Conservation (phyloP, 1,140 invertebrate genomes). For the Globodera rostochiensis region DNA sequence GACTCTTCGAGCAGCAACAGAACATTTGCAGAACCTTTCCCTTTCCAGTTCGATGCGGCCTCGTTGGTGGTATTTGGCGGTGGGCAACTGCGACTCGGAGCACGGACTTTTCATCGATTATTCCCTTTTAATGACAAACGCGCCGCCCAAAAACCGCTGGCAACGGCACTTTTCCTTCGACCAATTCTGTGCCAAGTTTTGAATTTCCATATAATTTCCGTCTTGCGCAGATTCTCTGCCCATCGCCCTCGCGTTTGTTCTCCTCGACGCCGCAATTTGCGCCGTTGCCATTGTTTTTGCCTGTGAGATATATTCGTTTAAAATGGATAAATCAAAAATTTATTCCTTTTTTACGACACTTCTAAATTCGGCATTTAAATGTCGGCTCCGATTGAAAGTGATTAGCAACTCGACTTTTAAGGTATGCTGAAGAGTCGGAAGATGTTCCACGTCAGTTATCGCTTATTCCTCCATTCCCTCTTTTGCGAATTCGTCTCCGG, state of each 20-base stretch:
- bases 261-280: slow-evolving; percentile 52
- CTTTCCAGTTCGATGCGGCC: slow-evolving; percentile 61
- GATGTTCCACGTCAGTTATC: slow-evolving; percentile 83
- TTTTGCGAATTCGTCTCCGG: slow-evolving; percentile 72
- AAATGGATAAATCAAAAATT: not conserved
- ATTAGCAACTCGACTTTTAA: slow-evolving; percentile 58
- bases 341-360: not conserved
- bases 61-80: slow-evolving; percentile 66
- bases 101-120: slow-evolving; percentile 72
- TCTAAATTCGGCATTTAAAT: not conserved
- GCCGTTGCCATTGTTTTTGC: slow-evolving; percentile 39
- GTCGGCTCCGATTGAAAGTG: not conserved
- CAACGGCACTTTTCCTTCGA: slow-evolving; percentile 86
- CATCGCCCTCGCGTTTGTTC: slow-evolving; percentile 72
- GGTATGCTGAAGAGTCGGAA: slow-evolving; percentile 77
- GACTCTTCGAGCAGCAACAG: too few relatives aligned
- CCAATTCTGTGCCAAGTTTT: slow-evolving; percentile 77
- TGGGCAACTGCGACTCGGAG: slow-evolving; percentile 59
- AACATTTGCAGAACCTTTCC: not conserved
- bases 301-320: slow-evolving; percentile 16
- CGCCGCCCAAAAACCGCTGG: slow-evolving; percentile 76
- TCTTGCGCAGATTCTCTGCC: slow-evolving; percentile 76
- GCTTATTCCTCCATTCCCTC: slow-evolving; percentile 78
- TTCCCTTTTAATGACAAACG: slow-evolving; percentile 80
- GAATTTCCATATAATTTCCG: slow-evolving; percentile 44